Evolutionary conservation across 2,113 vertebrate genomes (phyloP).

Genomic region (Tonatia bakeri): DNA sequence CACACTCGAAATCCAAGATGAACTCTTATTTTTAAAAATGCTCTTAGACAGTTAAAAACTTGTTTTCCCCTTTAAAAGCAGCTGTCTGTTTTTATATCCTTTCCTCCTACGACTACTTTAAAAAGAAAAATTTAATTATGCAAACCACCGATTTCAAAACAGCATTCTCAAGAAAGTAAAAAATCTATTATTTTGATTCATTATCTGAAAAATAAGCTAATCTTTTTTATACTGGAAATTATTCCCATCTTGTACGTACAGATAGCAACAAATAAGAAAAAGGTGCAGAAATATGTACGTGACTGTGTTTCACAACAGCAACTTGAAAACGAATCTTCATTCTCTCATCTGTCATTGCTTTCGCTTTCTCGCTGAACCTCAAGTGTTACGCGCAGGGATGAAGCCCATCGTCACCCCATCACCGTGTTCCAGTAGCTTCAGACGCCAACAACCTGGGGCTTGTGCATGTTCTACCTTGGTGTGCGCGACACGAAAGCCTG

Average conservation of each 20-base stretch:
- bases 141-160: slow-evolving; percentile 5
- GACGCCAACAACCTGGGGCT: neutral
- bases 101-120: slow-evolving; percentile 9
- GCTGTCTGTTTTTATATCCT: slow-evolving; percentile 34
- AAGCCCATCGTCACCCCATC: neutral
- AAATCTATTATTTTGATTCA: slow-evolving; percentile 39
- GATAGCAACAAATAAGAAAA: neutral
- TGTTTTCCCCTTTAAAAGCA: slow-evolving; percentile 32
- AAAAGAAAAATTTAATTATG: slow-evolving; percentile 26
- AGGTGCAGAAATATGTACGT: neutral
- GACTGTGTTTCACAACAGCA: neutral
- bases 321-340: slow-evolving; percentile 2
- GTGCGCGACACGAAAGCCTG: neutral
- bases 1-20: slow-evolving; percentile 47
- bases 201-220: neutral
- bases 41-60: slow-evolving; percentile 38
- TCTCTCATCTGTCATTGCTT: neutral
- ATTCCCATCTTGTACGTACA: neutral
- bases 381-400: neutral
- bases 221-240: slow-evolving; percentile 16
- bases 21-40: slow-evolving; percentile 52
- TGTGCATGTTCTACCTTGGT: neutral
- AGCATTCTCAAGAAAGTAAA: slow-evolving; percentile 16
- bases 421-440: neutral
- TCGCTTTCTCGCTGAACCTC: slow-evolving; percentile 1